phyloP scores from a whole-genome alignment of 2,113 vertebrate species.

The Syngnathus floridae region DNA sequence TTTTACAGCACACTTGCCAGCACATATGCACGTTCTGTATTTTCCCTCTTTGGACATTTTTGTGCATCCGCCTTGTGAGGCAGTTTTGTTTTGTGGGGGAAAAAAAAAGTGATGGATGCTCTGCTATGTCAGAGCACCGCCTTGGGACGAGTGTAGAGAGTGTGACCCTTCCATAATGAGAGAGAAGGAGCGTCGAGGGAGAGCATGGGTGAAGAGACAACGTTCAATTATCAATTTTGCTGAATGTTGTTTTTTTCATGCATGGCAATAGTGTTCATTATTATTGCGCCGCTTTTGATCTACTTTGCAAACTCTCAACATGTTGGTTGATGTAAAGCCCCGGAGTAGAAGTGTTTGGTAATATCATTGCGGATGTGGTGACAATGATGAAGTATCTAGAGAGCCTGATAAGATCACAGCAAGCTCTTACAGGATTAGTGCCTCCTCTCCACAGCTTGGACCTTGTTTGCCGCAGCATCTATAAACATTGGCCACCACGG shows the following conservation, averaged over 20 bases:
- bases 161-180: slow-evolving; percentile 51
- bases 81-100: slow-evolving; percentile 4
- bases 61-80: background rate
- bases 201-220: slow-evolving; percentile 12
- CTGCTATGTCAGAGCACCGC: slow-evolving; percentile 25
- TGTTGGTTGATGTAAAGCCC: slow-evolving; percentile 29
- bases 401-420: slow-evolving; percentile 59
- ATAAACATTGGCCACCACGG: slow-evolving; percentile 26
- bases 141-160: slow-evolving; percentile 35
- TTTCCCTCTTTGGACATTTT: slow-evolving; percentile 9
- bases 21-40: background rate
- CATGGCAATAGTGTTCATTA: background rate
- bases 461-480: slow-evolving; percentile 44
- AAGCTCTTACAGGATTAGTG: slow-evolving; percentile 57
- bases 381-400: slow-evolving; percentile 66
- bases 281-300: background rate
- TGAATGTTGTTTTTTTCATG: background rate
- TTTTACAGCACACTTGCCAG: slow-evolving; percentile 12
- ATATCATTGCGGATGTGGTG: slow-evolving; percentile 62
- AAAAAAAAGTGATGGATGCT: slow-evolving; percentile 37
- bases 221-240: slow-evolving; percentile 21
- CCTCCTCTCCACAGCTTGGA: slow-evolving; percentile 42
- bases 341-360: slow-evolving; percentile 44
- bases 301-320: background rate
- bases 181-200: slow-evolving; percentile 32